Conservation (phyloP, 2,113 vertebrate genomes). For the Pluvianellus socialis region DNA sequence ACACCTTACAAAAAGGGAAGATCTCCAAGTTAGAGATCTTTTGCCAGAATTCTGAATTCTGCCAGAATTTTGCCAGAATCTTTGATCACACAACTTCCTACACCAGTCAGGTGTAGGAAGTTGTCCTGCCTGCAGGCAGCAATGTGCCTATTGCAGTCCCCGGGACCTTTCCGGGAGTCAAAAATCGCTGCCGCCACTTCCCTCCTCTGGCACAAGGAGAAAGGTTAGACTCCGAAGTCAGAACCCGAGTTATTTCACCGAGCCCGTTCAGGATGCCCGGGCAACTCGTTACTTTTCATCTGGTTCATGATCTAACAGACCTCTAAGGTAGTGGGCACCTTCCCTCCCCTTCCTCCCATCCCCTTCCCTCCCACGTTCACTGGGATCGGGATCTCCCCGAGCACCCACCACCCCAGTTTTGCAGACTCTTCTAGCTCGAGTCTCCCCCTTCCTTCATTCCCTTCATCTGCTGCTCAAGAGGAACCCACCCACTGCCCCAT, state of each 20-base stretch:
- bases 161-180: background rate
- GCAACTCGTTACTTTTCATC: background rate
- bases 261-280: background rate
- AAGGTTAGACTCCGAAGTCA: too few relatives aligned
- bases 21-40: background rate
- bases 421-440: background rate
- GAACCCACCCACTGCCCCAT: background rate
- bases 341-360: background rate
- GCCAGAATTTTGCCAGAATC: background rate
- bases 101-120: background rate
- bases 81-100: too few relatives aligned
- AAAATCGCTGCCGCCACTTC: background rate
- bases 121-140: background rate
- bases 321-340: background rate
- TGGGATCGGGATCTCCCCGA: background rate
- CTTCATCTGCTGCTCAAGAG: background rate
- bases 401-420: background rate
- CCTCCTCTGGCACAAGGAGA: background rate
- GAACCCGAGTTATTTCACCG: background rate
- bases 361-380: background rate
- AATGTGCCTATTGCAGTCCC: background rate
- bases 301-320: background rate
- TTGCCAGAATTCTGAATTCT: background rate
- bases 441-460: background rate
- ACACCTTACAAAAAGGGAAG: background rate